Percentiles rank a stretch among this genome's conserved stretches.
Conservation (phyloP, 2,113 vertebrate genomes). For the Micromys minutus region DNA sequence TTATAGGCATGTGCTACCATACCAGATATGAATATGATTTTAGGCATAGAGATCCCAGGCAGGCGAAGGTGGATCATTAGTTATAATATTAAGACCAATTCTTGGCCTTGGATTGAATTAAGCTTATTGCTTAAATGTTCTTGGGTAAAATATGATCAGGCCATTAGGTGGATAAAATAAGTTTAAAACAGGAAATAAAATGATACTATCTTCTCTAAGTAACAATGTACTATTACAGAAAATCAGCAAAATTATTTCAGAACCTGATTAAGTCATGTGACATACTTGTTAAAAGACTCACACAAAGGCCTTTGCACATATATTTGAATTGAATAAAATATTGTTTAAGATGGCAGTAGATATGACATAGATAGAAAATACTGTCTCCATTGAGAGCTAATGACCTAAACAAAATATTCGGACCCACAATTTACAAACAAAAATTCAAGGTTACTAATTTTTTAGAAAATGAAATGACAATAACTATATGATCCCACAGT, state of each 20-base stretch:
- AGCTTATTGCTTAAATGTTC: conserved; percentile 53
- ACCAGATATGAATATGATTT: conserved; percentile 92
- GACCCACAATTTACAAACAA: conserved; percentile 16
- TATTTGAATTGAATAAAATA: conserved; percentile 57
- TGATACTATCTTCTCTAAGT: not conserved
- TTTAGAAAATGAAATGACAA: not conserved
- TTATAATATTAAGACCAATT: conserved; percentile 89
- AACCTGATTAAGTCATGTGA: conserved; percentile 39
- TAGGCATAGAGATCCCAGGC: conserved; percentile 96
- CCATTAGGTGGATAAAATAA: conserved; percentile 73
- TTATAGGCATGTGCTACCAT: not conserved
- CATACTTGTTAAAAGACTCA: conserved; percentile 36
- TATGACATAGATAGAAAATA: conserved; percentile 46
- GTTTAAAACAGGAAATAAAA: conserved; percentile 46
- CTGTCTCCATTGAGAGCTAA: conserved; percentile 6
- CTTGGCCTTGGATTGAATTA: not conserved
- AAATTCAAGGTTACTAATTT: conserved; percentile 43
- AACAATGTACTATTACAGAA: conserved; percentile 37
- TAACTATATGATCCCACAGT: not conserved
- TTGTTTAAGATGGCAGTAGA: conserved; percentile 24
- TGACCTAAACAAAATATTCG: conserved; percentile 30
- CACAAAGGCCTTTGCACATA: conserved; percentile 36
- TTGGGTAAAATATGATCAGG: conserved; percentile 71
- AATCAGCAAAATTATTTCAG: conserved; percentile 61
- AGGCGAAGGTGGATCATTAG: conserved; percentile 91